These are phyloP conservation scores for Entomobrya proxima DNA, from an alignment of 2,888 invertebrate species.

Conservation along the genomic window DNA sequence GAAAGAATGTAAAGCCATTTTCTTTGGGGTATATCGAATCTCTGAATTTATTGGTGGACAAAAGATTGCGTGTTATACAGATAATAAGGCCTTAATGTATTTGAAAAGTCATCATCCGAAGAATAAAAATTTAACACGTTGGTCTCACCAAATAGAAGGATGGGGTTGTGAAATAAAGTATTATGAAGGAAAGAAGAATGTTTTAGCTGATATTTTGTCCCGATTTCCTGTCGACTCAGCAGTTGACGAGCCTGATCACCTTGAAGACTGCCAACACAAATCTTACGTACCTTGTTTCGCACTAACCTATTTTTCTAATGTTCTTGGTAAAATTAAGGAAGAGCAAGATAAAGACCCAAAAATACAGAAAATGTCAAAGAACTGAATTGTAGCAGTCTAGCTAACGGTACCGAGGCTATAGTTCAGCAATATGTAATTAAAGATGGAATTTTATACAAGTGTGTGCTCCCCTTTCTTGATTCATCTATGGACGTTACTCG, in stretches of 20 bases:
- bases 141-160: constrained; percentile 39
- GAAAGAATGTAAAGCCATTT: constrained; percentile 43
- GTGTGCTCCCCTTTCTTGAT: neutral
- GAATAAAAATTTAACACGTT: constrained; percentile 26
- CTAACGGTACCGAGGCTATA: neutral
- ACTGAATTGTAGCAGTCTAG: neutral
- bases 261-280: neutral
- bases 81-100: constrained; percentile 35
- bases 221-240: constrained; percentile 17
- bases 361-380: neutral
- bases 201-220: constrained; percentile 58
- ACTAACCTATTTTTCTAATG: neutral
- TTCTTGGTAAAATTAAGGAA: neutral
- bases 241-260: neutral
- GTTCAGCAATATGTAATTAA: neutral
- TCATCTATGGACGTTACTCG: no score
- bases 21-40: constrained; percentile 17
- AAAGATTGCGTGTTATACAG: constrained; percentile 33
- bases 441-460: constrained; percentile 14
- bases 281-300: neutral
- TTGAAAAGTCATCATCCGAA: constrained; percentile 43
- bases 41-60: constrained; percentile 20
- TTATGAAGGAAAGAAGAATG: constrained; percentile 46
- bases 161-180: constrained; percentile 1
- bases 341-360: neutral